Conservation (phyloP, 2,113 vertebrate species). For the Vidua chalybeata region DNA sequence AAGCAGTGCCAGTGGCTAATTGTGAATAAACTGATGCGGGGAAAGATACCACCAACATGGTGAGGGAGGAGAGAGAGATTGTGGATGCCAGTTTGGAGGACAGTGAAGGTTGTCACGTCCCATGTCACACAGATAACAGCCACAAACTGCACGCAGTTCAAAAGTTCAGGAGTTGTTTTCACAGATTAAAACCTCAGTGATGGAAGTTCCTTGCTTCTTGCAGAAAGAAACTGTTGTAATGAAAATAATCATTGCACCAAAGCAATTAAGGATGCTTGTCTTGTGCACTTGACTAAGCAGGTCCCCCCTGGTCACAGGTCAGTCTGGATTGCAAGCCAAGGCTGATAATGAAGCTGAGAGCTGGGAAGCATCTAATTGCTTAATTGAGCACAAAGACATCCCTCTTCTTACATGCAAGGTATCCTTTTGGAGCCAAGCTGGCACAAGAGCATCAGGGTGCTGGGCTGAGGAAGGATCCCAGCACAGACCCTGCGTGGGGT, state of each 20-base stretch:
- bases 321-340: neutral
- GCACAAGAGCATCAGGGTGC: fast-evolving
- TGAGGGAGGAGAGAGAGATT: neutral
- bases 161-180: conserved; percentile 34
- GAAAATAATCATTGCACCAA: neutral
- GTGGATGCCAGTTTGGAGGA: neutral
- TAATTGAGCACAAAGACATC: neutral
- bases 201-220: neutral
- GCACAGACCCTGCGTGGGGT: fast-evolving
- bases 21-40: neutral
- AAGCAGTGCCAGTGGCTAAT: neutral
- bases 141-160: neutral
- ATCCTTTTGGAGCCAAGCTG: neutral
- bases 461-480: neutral
- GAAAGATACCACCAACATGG: neutral
- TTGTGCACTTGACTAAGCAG: conserved; percentile 18
- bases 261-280: conserved; percentile 42
- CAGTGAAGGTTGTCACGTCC: neutral
- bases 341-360: conserved; percentile 24
- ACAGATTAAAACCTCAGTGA: neutral
- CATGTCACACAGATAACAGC: neutral
- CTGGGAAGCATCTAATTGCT: conserved; percentile 15
- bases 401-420: neutral
- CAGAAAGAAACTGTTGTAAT: neutral
- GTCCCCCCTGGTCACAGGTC: neutral